Base-by-base conservation (phyloP, 2,888 invertebrate species). In the Leptopilina syphax region DNA sequence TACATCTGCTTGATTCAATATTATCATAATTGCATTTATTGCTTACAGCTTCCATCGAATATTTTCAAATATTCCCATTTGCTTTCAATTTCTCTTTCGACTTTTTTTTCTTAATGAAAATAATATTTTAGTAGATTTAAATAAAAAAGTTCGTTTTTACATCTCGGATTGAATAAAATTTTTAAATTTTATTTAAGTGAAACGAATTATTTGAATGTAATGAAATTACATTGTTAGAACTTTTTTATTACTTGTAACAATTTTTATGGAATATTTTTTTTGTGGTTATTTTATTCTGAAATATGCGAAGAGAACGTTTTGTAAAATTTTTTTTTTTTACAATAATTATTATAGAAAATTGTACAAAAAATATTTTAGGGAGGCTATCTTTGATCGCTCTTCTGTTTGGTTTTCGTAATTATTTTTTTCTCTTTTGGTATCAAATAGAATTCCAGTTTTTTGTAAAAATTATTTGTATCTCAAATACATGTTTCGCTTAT, bases 251-350 rank as follows among this genome's bases (percentile, higher is more conserved):
- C 8, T 44, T 5, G 1, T 1, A 44, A 34, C 4, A 34, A 34
- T 34, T 34, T 3, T 34, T 3, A 34, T 1, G 34, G 34, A 34
- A 34, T 34, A 34, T 27, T 27, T 34, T 34, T 3, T 34, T 34
- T 34, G 3, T 34, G 3, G 27, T 50, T 9, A 3, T 50, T 50
- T 0, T 24, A 50, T 24, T 50, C 3, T 50, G 6, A 54, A 68
- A 68, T 24, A 9, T 24, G 68, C 68, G 27, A 73, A 73, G 70
- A 73, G 70, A 57, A 73, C 70, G 70, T 57, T 73, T 50, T 27
- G 6, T 24, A 50, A 50, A 70, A 70, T 70, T 27, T 8, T 27
- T 4, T 4, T 34, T 73, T 68, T 50, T 63, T 63, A 24, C 3
- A 63, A 24, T 24, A 18, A 63, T 24, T 63, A 24, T 18, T 63